Evolutionary conservation across 30 jellyfish, hydroid and myxozoan species (phyloP).

Genomic region (Aurelia sp.): DNA sequence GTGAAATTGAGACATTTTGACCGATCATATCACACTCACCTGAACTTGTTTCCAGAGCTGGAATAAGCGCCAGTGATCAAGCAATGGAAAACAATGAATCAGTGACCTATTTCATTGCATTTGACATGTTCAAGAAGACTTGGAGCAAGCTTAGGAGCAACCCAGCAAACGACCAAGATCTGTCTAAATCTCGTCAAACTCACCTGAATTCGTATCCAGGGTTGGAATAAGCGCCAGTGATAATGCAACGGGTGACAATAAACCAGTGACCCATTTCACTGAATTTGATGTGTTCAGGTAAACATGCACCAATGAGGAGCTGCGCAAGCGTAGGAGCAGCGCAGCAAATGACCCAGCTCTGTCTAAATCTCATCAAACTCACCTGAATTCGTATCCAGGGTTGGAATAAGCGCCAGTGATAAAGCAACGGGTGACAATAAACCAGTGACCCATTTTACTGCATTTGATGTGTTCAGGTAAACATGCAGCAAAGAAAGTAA

Average conservation of each 20-base stretch:
- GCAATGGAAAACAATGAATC: conserved; percentile 88
- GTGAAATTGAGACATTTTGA: no score
- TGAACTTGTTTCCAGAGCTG: conserved; percentile 53
- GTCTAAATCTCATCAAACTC: neutral
- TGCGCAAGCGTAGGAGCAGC: conserved; percentile 55
- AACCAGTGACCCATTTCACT: conserved; percentile 92
- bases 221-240: conserved; percentile 80
- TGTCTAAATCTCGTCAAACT: neutral
- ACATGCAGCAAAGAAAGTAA: conserved; percentile 74
- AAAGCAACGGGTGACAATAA: conserved; percentile 92
- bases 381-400: conserved; percentile 59
- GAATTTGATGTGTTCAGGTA: conserved; percentile 85
- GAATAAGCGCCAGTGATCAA: conserved; percentile 69
- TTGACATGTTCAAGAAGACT: conserved; percentile 72
- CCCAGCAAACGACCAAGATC: conserved; percentile 78
- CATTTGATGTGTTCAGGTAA: conserved; percentile 84
- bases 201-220: conserved; percentile 50
- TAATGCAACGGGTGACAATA: conserved; percentile 92
- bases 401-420: conserved; percentile 77
- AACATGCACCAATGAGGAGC: conserved; percentile 78
- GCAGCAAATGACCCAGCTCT: conserved; percentile 81
- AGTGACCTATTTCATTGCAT: conserved; percentile 89
- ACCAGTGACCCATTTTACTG: conserved; percentile 92
- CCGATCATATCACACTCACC: conserved; percentile 1
- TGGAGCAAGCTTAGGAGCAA: conserved; percentile 73